phyloP scores from a whole-genome alignment of 37 sponge, comb jelly and placozoan species.

The Aphrocallistes beatrix region DNA sequence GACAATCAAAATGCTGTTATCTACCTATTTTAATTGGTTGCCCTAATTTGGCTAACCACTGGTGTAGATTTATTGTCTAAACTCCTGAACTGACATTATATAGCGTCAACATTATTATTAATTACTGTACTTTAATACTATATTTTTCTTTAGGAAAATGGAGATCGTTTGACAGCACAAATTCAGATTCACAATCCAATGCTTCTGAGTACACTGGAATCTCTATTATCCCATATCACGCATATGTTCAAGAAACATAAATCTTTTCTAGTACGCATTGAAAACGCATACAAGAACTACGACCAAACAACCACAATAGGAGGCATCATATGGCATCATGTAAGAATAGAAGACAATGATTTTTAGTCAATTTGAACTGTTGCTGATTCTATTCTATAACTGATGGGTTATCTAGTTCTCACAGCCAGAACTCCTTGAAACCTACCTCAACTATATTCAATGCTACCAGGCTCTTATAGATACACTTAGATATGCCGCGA shows the following conservation, averaged over 20 bases:
- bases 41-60: background rate
- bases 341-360: background rate
- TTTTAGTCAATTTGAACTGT: background rate
- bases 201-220: background rate
- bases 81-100: background rate
- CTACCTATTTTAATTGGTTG: too few relatives aligned
- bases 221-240: background rate
- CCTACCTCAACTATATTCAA: conserved; percentile 9
- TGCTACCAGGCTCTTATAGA: conserved; percentile 15
- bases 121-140: background rate
- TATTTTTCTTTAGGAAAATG: background rate
- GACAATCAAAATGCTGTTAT: too few relatives aligned
- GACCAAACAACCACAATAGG: background rate
- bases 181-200: background rate
- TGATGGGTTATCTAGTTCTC: background rate
- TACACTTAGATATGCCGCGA: background rate
- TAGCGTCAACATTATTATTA: background rate
- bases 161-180: background rate
- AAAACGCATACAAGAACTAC: conserved; percentile 1
- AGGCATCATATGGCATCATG: conserved; percentile 9
- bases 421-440: background rate
- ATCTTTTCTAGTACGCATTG: background rate
- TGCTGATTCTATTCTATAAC: background rate
- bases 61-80: background rate
- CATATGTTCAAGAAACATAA: conserved; percentile 1